phyloP scores from a whole-genome alignment of 2,888 invertebrate genomes.

The Minunthozetes semirufus region DNA sequence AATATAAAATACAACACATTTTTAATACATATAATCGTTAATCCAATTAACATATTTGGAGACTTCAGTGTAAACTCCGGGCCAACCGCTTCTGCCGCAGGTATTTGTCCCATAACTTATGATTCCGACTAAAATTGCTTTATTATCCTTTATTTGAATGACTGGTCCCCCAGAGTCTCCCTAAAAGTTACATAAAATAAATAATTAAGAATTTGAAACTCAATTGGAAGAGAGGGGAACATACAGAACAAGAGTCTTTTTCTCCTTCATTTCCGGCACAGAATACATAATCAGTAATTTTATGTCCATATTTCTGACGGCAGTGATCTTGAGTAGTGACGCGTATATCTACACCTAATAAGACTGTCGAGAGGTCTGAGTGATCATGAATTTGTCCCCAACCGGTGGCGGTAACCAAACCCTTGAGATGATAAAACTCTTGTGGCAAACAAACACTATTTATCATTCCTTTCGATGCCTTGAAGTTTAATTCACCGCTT shows the following conservation, averaged over 20 bases:
- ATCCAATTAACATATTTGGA: constrained; percentile 7
- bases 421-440: neutral
- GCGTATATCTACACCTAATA: neutral
- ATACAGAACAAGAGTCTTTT: neutral
- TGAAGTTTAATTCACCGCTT: neutral
- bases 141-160: neutral
- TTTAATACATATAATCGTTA: neutral
- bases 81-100: neutral
- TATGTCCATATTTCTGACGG: neutral
- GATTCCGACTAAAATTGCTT: neutral
- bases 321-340: neutral
- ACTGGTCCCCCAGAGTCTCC: constrained; percentile 14
- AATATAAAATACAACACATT: neutral
- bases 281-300: neutral
- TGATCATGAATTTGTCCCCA: neutral
- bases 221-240: neutral
- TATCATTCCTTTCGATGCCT: neutral
- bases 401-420: neutral
- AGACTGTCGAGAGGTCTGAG: neutral
- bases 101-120: neutral
- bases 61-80: constrained; percentile 5
- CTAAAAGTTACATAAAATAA: neutral
- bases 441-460: neutral
- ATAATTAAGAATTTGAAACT: neutral
- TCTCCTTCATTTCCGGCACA: neutral